Percentiles rank a stretch among this genome's conserved stretches.
phyloP scores from a whole-genome alignment of 2,797 vertebrate species.

The Molothrus aeneus region DNA sequence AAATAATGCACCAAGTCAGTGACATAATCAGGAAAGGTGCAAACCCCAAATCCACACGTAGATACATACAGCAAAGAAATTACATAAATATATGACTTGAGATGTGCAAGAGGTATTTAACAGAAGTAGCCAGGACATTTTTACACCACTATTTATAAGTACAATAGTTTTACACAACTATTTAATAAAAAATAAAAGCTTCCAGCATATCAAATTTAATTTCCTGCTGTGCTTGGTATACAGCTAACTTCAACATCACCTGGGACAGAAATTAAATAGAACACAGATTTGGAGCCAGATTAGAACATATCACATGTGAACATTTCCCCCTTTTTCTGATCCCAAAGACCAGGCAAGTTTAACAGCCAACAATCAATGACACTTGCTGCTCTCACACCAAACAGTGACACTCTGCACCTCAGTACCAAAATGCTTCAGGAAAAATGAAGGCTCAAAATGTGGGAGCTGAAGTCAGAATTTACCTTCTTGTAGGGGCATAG shows the following conservation, averaged over 20 bases:
- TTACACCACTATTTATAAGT: not conserved
- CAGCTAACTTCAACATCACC: not conserved
- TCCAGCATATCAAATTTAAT: not conserved
- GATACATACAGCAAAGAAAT: not conserved
- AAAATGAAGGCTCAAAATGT: not conserved
- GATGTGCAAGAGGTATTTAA: not conserved
- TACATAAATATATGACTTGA: not conserved
- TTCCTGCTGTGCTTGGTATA: not conserved
- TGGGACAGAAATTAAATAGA: not conserved
- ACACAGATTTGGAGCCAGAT: not conserved
- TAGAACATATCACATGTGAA: accelerated
- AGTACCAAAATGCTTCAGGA: not conserved
- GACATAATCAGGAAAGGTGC: not conserved
- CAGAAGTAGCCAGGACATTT: not conserved
- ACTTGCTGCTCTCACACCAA: not conserved
- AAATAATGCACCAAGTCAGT: not conserved
- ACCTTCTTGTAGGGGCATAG: not conserved
- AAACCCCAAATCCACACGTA: not conserved
- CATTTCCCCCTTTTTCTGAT: not conserved
- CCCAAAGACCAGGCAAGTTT: not conserved
- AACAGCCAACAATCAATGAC: not conserved
- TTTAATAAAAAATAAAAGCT: not conserved
- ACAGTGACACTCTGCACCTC: accelerated
- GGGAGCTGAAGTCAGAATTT: not conserved
- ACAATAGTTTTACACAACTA: not conserved